Evolutionary conservation across 1,140 invertebrate genomes (phyloP), one percentile per base, ranked within the genome.

Genomic region (Tachypleus tridentatus): DNA sequence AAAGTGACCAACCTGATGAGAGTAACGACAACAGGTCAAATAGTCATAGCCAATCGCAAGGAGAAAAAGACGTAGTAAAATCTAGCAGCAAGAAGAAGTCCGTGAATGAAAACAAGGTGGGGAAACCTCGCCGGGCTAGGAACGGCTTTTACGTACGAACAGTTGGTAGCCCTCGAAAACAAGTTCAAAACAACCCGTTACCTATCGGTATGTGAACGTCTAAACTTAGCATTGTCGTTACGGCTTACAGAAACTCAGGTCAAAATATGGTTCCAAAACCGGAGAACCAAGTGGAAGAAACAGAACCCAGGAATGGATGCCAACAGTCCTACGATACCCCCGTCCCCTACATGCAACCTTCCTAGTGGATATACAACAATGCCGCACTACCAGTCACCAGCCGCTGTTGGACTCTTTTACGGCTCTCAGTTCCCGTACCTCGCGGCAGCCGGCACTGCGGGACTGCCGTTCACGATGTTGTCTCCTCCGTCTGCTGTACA

Each of bases 141-240:
- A n/a, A 98, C 97, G 0, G 96, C 96, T 3, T 99, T 98, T 78
- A 98, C 95, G 0, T 99, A 98, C 79, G 96, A 99, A 75, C 84
- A 99, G 77, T 78, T 98, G 65, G 95, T 98, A 3, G 91, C 95
- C 0, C 80, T 99, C 73, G 97, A 99, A 80, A 98, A 98, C 78
- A 99, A 98, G 78, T 99, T 99, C 80, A 98, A 98, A 78, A 97
- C 93, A 0, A 98, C 95, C 0, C 81, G 96, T 71, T 99, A 99
- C 77, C 79, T 99, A 54, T 97, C 93, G 4, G 96, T 99, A 3
- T 98, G 95, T 74, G 97, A 98, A 79, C 80, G 97, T 67, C 81
- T 99, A 4, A 98, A 98, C 75, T 79, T 99, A 52, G 97, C 97
- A 0, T 79, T 98, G 50, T 92, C 91, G 53, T 79, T 99, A 5